Evolutionary conservation across 1,140 invertebrate genomes (phyloP).

Genomic region (Pogonomyrmex californicus): DNA sequence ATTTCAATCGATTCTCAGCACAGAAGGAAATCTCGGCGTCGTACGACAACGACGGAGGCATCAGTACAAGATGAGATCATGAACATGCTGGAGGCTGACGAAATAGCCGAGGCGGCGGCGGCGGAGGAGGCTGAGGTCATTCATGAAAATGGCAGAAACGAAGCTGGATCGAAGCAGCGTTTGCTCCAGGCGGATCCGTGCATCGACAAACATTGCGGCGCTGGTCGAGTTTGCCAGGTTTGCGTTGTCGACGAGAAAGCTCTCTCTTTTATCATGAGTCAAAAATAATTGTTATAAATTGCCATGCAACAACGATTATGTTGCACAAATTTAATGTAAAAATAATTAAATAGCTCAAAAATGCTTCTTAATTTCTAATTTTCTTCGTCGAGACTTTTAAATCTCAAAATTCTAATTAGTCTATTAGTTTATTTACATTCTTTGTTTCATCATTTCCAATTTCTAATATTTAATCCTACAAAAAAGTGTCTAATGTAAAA

Average conservation of each 20-base stretch:
- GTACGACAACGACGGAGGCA: conserved; percentile 79
- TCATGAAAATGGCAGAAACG: conserved; percentile 70
- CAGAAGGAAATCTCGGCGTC: conserved; percentile 76
- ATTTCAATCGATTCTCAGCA: conserved; percentile 62
- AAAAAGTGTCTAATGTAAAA: neutral
- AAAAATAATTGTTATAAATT: neutral
- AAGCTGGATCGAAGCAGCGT: conserved; percentile 70
- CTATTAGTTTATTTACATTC: neutral
- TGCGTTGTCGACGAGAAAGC: neutral
- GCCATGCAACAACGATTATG: neutral
- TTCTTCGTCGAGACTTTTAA: neutral
- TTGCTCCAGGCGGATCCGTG: conserved; percentile 90
- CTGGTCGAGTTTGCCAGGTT: conserved; percentile 95
- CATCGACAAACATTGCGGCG: conserved; percentile 94
- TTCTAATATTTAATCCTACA: neutral
- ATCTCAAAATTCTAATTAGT: neutral
- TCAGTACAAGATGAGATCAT: conserved; percentile 81
- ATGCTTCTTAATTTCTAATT: neutral
- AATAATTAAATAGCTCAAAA: neutral
- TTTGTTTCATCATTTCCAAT: neutral
- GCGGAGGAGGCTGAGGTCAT: conserved; percentile 70
- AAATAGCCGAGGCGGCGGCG: conserved; percentile 73
- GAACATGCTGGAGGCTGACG: conserved; percentile 82
- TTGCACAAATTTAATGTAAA: neutral
- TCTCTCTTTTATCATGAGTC: conserved; percentile 12